Evolutionary conservation across 2,797 vertebrate species (phyloP), one percentile per base, ranked within the genome.

Genomic region (Falco cherrug): DNA sequence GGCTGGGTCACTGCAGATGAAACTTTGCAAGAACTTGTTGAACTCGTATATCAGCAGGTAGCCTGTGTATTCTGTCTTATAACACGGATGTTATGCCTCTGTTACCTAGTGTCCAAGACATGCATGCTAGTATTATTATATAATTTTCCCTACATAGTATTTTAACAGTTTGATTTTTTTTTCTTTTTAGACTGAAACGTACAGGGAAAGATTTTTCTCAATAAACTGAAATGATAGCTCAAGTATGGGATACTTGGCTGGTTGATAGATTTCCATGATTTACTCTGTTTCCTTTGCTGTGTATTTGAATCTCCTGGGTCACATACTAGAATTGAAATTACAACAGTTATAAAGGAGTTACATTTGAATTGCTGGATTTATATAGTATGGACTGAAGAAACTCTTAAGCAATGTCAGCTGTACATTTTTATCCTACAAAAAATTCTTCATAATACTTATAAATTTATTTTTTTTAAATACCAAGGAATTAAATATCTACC

Each of bases 41-140:
- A 99, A 74, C 98, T 99, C 80, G 98, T 99, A 89, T 99, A 99
- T 97, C 98, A 98, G n/a, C 99, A 99, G 99, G 99, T 99, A 96
- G 24, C 84, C 35, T 77, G 21, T 59, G 13, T 92, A 17, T 74
- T 85, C 24, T 73, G 12, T 92, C 33, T 90, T 65, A 24, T 5
- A 37, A 33, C 6, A 10, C 28, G 25, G 21, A 8, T 57, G 4
- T 33, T 63, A 12, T n/a, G 10, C 5, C 14, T 81, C 29, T 74
- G 13, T 80, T 84, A 45, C 16, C 16, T 53, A 8, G 9, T 50
- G 28, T 83, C 51, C 53, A 51, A 70, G 22, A 56, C 7, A n/a
- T 1, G 2, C 9, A 2, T 84, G 26, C 8, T 15, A 8, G 11
- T 57, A 35, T 31, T 85, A 70, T 14, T 71, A 25, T 4, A 2